phyloP scores from a whole-genome alignment of 2,797 vertebrate species.

The Acipenser ruthenus region DNA sequence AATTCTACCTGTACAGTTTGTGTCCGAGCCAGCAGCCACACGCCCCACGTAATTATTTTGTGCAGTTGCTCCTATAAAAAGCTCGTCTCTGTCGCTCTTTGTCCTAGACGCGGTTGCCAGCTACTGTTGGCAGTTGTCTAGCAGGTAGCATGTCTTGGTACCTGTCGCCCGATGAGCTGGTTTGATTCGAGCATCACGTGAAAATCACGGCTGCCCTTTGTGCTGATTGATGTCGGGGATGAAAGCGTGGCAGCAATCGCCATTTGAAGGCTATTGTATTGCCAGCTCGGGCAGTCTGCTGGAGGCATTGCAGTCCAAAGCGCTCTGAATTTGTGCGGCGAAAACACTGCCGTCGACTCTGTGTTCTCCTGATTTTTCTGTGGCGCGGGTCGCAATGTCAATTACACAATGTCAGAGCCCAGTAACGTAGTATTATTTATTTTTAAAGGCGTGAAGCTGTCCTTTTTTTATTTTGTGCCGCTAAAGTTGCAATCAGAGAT shows the following conservation, averaged over 20 bases:
- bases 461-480: conserved; percentile 19
- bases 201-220: conserved; percentile 58
- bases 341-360: conserved; percentile 64
- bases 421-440: conserved; percentile 34
- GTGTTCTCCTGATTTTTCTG: conserved; percentile 43
- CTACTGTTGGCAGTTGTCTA: too few relatives aligned
- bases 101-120: too few relatives aligned
- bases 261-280: conserved; percentile 69
- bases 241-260: conserved; percentile 65
- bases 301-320: conserved; percentile 58
- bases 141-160: neutral
- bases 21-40: neutral
- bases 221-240: conserved; percentile 68
- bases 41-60: neutral
- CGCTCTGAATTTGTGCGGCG: conserved; percentile 65
- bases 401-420: conserved; percentile 61
- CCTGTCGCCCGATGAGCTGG: neutral
- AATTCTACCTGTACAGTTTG: neutral
- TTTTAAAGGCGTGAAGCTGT: conserved; percentile 32
- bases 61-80: too few relatives aligned
- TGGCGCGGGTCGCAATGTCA: conserved; percentile 66
- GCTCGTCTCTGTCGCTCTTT: too few relatives aligned
- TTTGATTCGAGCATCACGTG: conserved; percentile 44
- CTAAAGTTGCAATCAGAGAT: too few relatives aligned
- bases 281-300: conserved; percentile 61